Percentiles rank a stretch among this genome's conserved stretches.
These are phyloP conservation scores for Patella ulyssiponensis DNA, from an alignment of 2,888 invertebrate species.

Conservation along the genomic window DNA sequence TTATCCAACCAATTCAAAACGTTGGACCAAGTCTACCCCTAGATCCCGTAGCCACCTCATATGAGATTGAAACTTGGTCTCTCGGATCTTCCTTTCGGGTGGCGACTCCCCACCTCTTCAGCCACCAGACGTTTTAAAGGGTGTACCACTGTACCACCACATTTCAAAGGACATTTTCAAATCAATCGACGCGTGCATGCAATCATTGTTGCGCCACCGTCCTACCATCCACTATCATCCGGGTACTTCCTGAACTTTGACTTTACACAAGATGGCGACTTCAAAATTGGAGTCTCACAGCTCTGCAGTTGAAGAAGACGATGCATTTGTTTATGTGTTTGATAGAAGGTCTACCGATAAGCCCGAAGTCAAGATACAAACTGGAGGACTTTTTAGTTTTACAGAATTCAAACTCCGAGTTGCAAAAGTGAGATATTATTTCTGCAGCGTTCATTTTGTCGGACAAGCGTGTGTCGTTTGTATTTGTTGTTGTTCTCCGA, in stretches of 20 bases:
- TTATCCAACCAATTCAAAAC: too few species aligned
- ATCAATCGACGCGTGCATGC: too few species aligned
- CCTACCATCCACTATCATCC: neutral
- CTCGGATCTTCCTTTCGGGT: too few species aligned
- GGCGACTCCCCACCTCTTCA: too few species aligned
- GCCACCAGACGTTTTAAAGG: too few species aligned
- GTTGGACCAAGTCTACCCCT: too few species aligned
- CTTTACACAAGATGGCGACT: slow-evolving; percentile 5
- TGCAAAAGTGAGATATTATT: slow-evolving; percentile 44
- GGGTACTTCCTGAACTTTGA: slow-evolving; percentile 1
- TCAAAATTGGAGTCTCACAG: slow-evolving; percentile 57
- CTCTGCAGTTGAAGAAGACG: slow-evolving; percentile 52
- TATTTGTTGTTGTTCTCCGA: neutral
- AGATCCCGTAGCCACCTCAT: too few species aligned
- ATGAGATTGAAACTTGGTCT: too few species aligned
- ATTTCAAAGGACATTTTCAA: too few species aligned
- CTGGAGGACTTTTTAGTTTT: slow-evolving; percentile 56
- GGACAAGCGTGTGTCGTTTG: neutral
- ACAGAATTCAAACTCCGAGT: slow-evolving; percentile 58
- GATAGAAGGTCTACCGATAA: slow-evolving; percentile 62
- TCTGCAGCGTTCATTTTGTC: neutral
- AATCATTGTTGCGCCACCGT: too few species aligned
- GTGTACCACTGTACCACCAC: too few species aligned
- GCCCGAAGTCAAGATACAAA: slow-evolving; percentile 61
- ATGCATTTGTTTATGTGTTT: slow-evolving; percentile 64